Evolutionary conservation across 2,888 invertebrate genomes (phyloP).

Genomic region (Scaptomyza reducta): DNA sequence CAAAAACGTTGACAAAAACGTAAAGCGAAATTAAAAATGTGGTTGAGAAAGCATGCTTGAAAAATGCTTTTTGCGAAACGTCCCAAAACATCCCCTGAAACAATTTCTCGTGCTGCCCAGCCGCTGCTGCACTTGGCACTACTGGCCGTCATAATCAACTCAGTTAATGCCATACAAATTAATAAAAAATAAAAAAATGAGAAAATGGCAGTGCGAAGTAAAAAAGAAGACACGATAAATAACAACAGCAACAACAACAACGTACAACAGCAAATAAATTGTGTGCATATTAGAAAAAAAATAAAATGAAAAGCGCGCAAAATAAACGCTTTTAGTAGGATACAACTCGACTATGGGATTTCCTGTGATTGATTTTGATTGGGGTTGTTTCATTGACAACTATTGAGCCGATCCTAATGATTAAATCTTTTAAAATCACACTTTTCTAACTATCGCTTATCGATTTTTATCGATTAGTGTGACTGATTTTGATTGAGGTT

Average conservation of each 20-base stretch:
- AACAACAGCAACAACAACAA: constrained; percentile 10
- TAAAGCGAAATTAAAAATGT: constrained; percentile 22
- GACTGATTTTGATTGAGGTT: no score
- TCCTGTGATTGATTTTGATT: no score
- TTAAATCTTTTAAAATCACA: no score
- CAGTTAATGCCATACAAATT: constrained; percentile 42
- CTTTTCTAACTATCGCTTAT: background rate
- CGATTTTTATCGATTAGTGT: background rate
- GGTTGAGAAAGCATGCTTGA: constrained; percentile 17
- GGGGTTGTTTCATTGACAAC: no score
- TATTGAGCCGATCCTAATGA: no score
- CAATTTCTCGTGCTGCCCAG: background rate
- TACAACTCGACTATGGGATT: background rate
- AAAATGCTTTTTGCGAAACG: background rate
- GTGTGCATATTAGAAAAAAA: constrained; percentile 59
- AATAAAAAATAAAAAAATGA: constrained; percentile 22
- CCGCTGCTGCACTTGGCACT: constrained; percentile 60
- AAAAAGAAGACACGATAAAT: constrained; percentile 5
- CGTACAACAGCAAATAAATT: constrained; percentile 42
- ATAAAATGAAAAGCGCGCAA: constrained; percentile 9
- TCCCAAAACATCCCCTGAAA: background rate
- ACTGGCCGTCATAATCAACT: constrained; percentile 59
- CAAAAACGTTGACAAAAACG: constrained; percentile 23
- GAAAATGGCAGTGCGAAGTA: background rate
- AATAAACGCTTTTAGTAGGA: background rate